These are phyloP conservation scores for Anolis apletophallus DNA, from an alignment of 2,797 vertebrate genomes.

Conservation along the genomic window DNA sequence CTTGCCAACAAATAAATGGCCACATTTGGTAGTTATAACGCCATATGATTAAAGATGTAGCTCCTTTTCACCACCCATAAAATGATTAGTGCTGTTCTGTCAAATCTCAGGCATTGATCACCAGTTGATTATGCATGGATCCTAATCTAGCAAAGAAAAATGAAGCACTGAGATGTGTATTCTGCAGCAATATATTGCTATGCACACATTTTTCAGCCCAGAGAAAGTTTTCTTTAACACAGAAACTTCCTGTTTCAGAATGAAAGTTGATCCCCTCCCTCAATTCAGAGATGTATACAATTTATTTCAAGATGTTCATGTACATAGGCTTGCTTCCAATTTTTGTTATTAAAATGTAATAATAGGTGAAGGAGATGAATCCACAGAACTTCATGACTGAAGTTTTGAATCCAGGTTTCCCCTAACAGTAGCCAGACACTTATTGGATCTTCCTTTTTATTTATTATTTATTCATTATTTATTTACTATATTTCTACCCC, in stretches of 20 bases:
- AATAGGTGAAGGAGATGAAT: not conserved
- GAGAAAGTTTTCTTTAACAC: not conserved
- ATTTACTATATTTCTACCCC: too few relatives aligned
- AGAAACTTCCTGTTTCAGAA: not conserved
- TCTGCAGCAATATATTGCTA: not conserved
- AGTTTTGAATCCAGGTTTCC: not conserved
- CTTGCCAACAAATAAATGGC: not conserved
- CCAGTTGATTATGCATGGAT: not conserved
- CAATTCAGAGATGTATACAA: too few relatives aligned
- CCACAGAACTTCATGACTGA: not conserved
- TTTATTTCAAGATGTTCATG: not conserved
- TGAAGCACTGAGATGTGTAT: not conserved
- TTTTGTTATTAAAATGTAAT: not conserved
- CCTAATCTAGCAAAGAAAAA: not conserved
- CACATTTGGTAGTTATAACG: too few relatives aligned
- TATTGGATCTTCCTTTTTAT: too few relatives aligned
- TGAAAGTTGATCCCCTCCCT: not conserved
- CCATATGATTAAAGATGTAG: not conserved
- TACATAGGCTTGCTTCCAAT: not conserved
- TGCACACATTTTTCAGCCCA: not conserved
- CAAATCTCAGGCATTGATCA: not conserved
- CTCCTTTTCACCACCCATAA: not conserved
- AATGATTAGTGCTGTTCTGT: not conserved
- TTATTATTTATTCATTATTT: too few relatives aligned
- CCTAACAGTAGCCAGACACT: not conserved